Evolutionary conservation across 1,140 invertebrate species (phyloP), one percentile per base, ranked within the genome.

Genomic region (Dufourea novaeangliae): DNA sequence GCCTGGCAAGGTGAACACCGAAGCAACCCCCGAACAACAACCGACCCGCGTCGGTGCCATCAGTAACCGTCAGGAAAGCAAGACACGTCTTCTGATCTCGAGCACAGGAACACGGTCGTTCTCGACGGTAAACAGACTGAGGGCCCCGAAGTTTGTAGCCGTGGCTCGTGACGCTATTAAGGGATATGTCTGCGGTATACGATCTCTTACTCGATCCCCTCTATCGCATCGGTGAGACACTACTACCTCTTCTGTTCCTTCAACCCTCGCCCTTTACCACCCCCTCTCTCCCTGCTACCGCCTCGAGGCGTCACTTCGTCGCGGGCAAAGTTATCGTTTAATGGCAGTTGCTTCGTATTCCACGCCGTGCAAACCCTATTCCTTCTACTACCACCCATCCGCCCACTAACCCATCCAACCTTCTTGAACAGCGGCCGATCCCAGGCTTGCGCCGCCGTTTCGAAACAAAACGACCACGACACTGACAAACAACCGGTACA

Each of bases 91-190:
- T 37, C 27, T 62, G 57, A 61, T 78, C 59, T 41, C 20, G 8
- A 10, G 32, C 39, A 44, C 59, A 56, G 68, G 22, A 59, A 63
- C 59, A 62, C 50, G 61, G 20, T 78, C 69, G 46, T 71, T 73
- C 76, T 57, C 61, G 27, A 64, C 70, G 59, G 70, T 73, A 78
- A 78, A 78, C 61, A 78, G 39, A 78, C 44, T 34, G 14, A 73
- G 46, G 46, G 46, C 27, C 41, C 25, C 22, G 32, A 78, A 72
- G 71, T 78, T 78, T 72, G 59, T 44, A n/a, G 29, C 52, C 70
- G 32, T 64, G 52, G 56, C 56, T 76, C 32, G 70, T 78, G 59
- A 74, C 62, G 50, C 76, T 56, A 62, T 72, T 63, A 78, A 66
- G 70, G 76, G 39, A 73, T 64, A 37, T 12, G 75, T 63, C 44